Evolutionary conservation across 1,140 invertebrate genomes (phyloP), one percentile per base, ranked within the genome.

Genomic region (Doryteuthis pealeii): DNA sequence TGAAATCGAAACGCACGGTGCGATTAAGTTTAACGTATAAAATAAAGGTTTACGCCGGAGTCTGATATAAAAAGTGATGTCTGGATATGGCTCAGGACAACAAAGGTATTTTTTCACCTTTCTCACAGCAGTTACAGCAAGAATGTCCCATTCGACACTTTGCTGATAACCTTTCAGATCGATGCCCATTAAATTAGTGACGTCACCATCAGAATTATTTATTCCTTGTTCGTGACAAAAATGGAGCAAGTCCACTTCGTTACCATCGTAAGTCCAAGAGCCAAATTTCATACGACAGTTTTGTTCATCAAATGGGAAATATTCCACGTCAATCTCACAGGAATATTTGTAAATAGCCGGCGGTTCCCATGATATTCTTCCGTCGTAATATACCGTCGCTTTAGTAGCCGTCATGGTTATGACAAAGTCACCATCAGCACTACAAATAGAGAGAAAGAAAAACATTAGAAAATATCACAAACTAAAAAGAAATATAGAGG

Each of bases 311-410:
- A 96, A 97, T 1, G 95, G 95, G 84, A 96, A 88, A 71, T 85
- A 87, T 74, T 88, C 85, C 1, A 99, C 97, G 88, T 99, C 97
- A 81, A 99, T 99, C n/a, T 96, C 97, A 89, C 98, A 99, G 68
- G 96, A 98, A 88, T 95, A 98, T 92, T 99, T 92, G 87, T 99
- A 99, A 84, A 99, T 99, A 35, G 97, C 96, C 30, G 97, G 97
- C 0, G 97, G 97, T 40, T 99, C 95, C 96, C 96, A 98, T 22
- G 97, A 69, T 12, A 99, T 95, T 88, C 94, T 95, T 30, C 98
- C 97, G 3, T 71, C 74, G 86, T 95, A 93, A 85, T 85, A 79
- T 8, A 90, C 76, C 22, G 87, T 89, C 14, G 88, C 89, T 76
- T 90, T 90, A 18, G 89, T 90, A 80, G 89, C 84, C 6, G 54